phyloP scores from a whole-genome alignment of 53 echinoderm and acorn worm genomes.

The Echinometra lucunter region DNA sequence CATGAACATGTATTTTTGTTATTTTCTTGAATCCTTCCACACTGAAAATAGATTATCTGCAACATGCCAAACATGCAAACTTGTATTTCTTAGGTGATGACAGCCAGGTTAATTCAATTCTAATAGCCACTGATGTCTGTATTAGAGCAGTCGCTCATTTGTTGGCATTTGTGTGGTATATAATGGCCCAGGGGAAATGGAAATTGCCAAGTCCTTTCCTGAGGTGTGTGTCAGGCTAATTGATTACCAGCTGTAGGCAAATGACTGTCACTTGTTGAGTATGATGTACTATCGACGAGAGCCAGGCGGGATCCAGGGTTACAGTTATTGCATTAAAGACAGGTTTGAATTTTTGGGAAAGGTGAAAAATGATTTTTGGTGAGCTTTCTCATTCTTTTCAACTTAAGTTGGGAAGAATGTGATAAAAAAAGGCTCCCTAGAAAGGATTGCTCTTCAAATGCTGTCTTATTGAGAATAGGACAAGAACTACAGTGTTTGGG shows the following conservation, averaged over 20 bases:
- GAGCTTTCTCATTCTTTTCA: too few species aligned
- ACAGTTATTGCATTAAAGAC: not conserved
- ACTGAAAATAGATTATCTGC: not conserved
- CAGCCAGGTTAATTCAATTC: constrained; percentile 9
- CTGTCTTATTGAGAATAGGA: too few species aligned
- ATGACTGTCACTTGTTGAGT: constrained; percentile 15
- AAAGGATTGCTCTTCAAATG: too few species aligned
- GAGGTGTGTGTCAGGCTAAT: constrained; percentile 22
- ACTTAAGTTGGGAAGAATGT: too few species aligned
- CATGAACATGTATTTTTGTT: not conserved
- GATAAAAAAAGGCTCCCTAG: too few species aligned
- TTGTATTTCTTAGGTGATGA: not conserved
- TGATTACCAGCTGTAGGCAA: constrained; percentile 22
- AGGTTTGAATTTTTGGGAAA: too few species aligned
- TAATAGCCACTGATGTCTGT: constrained; percentile 31
- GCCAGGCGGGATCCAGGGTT: not conserved
- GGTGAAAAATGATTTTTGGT: too few species aligned
- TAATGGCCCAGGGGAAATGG: constrained; percentile 28
- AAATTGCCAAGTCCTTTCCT: constrained; percentile 8
- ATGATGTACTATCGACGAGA: not conserved
- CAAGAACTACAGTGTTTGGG: too few species aligned
- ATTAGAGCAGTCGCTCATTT: constrained; percentile 11
- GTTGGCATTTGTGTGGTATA: not conserved
- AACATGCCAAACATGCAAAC: not conserved
- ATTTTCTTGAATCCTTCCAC: too few species aligned